Evolutionary conservation across 2,888 invertebrate genomes (phyloP).

Genomic region (Empis livida): DNA sequence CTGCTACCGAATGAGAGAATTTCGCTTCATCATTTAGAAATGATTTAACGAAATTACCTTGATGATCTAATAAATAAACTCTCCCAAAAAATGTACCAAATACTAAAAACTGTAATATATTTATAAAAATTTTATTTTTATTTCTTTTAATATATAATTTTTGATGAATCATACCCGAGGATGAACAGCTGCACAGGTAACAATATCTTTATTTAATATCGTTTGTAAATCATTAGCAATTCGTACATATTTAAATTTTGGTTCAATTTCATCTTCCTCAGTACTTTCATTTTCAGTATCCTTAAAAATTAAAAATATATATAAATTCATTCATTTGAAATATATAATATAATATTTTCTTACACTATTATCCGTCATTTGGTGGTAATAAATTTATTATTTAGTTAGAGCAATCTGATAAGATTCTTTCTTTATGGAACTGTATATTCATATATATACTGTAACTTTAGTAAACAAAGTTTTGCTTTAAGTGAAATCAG

Average conservation of each 20-base stretch:
- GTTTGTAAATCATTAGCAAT: conserved; percentile 75
- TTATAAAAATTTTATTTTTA: neutral
- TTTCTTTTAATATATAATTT: neutral
- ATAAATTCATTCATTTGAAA: no score
- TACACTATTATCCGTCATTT: no score
- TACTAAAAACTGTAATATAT: conserved; percentile 60
- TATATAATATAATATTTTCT: no score
- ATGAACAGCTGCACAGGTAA: conserved; percentile 85
- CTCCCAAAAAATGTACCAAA: conserved; percentile 87
- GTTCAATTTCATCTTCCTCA: conserved; percentile 53
- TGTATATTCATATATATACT: no score
- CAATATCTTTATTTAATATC: conserved; percentile 72
- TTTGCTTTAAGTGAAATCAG: no score
- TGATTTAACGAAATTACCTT: conserved; percentile 62
- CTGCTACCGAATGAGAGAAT: conserved; percentile 68
- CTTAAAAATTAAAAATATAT: conserved; percentile 1
- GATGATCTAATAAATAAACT: conserved; percentile 82
- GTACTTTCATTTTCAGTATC: conserved; percentile 27
- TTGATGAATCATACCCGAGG: conserved; percentile 50
- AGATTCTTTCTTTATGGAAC: no score
- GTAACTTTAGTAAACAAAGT: no score
- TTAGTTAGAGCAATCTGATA: no score
- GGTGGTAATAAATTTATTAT: no score
- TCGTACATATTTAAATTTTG: conserved; percentile 82
- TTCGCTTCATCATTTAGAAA: conserved; percentile 43